A percentile compares a stretch with the other conserved stretches of the same genome.
Conservation (phyloP, 2,113 vertebrate species). For the Crotalus viridis region DNA sequence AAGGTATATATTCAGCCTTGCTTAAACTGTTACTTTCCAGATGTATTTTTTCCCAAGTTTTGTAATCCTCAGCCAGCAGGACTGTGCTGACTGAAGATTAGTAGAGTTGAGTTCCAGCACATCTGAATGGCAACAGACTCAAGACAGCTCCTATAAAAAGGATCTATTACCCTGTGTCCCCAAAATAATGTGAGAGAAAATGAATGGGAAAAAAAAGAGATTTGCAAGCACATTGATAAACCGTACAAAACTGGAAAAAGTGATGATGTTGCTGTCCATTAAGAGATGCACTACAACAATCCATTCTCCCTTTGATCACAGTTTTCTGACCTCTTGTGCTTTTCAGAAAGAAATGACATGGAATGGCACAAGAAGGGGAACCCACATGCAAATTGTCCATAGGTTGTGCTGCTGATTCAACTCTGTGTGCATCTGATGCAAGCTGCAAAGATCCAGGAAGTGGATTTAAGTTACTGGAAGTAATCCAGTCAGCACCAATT, state of each 20-base stretch:
- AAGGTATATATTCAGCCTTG: background rate
- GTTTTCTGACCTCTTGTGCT: conserved; percentile 26
- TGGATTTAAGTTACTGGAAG: conserved; percentile 56
- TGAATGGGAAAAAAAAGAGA: background rate
- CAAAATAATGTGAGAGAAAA: background rate
- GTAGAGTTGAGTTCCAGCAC: background rate
- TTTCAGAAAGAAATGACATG: background rate
- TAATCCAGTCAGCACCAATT: conserved; percentile 67
- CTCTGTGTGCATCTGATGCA: conserved; percentile 35
- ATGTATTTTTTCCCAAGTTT: background rate
- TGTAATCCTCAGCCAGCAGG: background rate
- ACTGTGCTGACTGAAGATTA: background rate
- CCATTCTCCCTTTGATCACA: background rate
- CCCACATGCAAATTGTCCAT: conserved; percentile 24
- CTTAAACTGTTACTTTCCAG: background rate
- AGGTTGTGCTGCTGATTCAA: background rate
- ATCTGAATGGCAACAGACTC: background rate
- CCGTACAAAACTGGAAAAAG: background rate
- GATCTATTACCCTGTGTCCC: background rate
- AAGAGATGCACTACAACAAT: background rate
- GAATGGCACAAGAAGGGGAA: background rate
- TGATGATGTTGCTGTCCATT: background rate
- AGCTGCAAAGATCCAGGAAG: conserved; percentile 21
- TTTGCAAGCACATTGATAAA: rapidly evolving
- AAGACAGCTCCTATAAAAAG: background rate